A percentile compares a stretch with the other conserved stretches of the same genome.
Conservation (phyloP, 2,888 invertebrate genomes). For the Cepaea hortensis region DNA sequence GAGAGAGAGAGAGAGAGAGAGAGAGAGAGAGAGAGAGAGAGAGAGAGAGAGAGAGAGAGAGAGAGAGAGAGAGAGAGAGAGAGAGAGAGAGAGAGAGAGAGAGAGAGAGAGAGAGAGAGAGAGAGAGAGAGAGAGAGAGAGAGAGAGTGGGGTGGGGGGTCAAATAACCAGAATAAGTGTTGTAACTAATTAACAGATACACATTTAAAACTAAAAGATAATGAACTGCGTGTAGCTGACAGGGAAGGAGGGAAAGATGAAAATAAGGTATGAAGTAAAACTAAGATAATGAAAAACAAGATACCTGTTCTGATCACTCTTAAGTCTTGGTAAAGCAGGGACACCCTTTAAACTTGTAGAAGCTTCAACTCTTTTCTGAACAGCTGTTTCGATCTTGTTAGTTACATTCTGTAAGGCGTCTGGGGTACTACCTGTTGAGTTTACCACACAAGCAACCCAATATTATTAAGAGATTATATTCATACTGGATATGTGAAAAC, state of each 20-base stretch:
- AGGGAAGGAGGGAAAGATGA: not conserved
- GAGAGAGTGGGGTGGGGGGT: too few relatives aligned
- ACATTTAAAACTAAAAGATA: too few relatives aligned
- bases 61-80: too few relatives aligned
- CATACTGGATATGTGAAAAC: not conserved
- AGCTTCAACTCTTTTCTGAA: not conserved
- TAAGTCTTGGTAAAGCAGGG: not conserved
- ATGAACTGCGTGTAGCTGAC: not conserved
- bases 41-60: too few relatives aligned
- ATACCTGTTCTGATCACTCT: slow-evolving; percentile 4
- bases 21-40: too few relatives aligned
- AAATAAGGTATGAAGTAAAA: not conserved
- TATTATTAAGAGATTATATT: not conserved
- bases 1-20: too few relatives aligned
- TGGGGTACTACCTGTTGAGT: slow-evolving; percentile 22
- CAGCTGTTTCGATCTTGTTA: slow-evolving; percentile 20
- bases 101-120: too few relatives aligned
- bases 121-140: too few relatives aligned
- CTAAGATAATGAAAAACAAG: not conserved
- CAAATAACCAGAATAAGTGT: too few relatives aligned
- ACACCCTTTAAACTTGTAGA: not conserved
- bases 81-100: too few relatives aligned
- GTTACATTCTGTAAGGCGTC: slow-evolving; percentile 13
- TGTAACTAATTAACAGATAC: too few relatives aligned
- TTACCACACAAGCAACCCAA: not conserved